A percentile compares a stretch with the other conserved stretches of the same genome.
These are phyloP conservation scores for Pandemis cinnamomeana DNA, from an alignment of 2,888 invertebrate genomes.

Conservation along the genomic window DNA sequence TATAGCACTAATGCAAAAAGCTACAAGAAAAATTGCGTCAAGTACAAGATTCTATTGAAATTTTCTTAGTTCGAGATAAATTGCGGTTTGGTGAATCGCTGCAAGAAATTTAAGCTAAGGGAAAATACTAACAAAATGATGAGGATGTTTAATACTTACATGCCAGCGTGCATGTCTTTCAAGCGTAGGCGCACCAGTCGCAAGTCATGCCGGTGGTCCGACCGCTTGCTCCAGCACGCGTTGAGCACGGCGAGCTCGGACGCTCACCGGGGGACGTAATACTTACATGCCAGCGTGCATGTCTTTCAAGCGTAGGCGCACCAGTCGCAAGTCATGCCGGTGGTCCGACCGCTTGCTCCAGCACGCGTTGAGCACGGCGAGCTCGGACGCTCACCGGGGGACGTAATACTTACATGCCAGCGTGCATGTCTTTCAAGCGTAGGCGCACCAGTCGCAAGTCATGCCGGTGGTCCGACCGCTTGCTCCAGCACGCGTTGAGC, in stretches of 20 bases:
- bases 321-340: constrained; percentile 91
- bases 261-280: constrained; percentile 88
- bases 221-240: constrained; percentile 92
- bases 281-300: constrained; percentile 89
- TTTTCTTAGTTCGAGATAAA: too few relatives aligned
- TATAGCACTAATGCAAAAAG: too few relatives aligned
- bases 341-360: constrained; percentile 93
- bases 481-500: constrained; percentile 92
- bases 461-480: constrained; percentile 90
- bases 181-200: constrained; percentile 89
- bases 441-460: constrained; percentile 91
- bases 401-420: constrained; percentile 82
- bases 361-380: constrained; percentile 89
- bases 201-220: constrained; percentile 91
- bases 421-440: constrained; percentile 92
- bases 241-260: constrained; percentile 90
- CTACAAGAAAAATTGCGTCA: too few relatives aligned
- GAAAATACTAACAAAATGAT: too few relatives aligned
- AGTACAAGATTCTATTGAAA: too few relatives aligned
- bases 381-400: constrained; percentile 85
- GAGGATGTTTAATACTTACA: constrained; percentile 68
- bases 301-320: constrained; percentile 90
- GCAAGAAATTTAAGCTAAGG: too few relatives aligned
- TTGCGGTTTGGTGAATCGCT: too few relatives aligned
- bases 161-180: constrained; percentile 91